Percentiles rank a stretch among this genome's conserved stretches.
Conservation (phyloP, 64 coral and sea anemone species). For the Dendrophyllia cribrosa region DNA sequence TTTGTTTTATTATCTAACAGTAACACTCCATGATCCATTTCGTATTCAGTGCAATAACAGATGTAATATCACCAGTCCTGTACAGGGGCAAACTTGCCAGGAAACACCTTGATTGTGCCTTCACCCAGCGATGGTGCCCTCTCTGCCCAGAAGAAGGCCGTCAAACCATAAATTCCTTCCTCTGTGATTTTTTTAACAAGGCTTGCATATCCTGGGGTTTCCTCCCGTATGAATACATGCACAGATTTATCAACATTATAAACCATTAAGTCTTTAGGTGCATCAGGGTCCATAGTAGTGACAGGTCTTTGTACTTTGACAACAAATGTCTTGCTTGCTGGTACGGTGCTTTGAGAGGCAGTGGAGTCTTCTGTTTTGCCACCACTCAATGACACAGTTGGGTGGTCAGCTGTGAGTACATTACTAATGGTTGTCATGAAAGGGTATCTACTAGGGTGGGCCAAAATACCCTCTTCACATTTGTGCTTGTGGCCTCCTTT, state of each 20-base stretch:
- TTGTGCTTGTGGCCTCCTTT: conserved; percentile 47
- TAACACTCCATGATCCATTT: too few species aligned
- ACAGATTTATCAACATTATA: conserved; percentile 75
- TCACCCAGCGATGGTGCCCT: background rate
- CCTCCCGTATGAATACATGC: conserved; percentile 57
- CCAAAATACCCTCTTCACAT: conserved; percentile 59
- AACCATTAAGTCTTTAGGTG: conserved; percentile 56
- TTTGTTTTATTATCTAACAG: too few species aligned
- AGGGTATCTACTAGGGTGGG: conserved; percentile 14
- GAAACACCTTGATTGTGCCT: conserved; percentile 21
- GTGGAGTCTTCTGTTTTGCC: background rate
- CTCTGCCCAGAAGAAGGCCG: conserved; percentile 66
- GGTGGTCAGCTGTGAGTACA: conserved; percentile 25
- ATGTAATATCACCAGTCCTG: conserved; percentile 51
- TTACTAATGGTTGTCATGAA: conserved; percentile 48
- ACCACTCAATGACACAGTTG: conserved; percentile 24
- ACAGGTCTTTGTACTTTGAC: conserved; percentile 60
- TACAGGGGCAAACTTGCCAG: conserved; percentile 46
- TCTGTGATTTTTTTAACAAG: conserved; percentile 48
- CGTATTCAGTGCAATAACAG: too few species aligned
- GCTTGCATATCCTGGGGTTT: conserved; percentile 44
- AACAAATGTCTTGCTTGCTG: conserved; percentile 50
- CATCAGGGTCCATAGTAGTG: background rate
- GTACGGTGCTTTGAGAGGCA: background rate
- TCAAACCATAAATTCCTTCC: conserved; percentile 62